Base-by-base conservation (phyloP, 2,888 invertebrate species). In the Spialia ferax region DNA sequence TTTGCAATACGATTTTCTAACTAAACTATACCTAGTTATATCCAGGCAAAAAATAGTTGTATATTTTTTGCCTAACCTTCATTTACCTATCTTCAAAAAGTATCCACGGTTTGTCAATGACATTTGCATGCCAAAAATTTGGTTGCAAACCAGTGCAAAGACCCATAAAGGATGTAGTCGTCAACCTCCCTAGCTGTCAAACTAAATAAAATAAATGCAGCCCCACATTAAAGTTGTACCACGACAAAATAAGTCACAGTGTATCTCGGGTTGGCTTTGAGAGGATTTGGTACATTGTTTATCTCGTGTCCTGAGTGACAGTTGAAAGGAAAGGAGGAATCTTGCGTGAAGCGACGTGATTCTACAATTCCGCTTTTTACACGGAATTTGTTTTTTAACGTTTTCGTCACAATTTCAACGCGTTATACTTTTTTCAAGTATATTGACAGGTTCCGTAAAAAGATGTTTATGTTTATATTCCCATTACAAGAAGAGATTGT, bases 201-300 rank as follows among this genome's bases (percentile, higher is more conserved):
- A 69, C 68, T 73, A 73, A 74, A 76, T 74, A 77, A 78, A 79
- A 81, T 76, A 78, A 78, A 78, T 77, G 76, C 74, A 77, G 75
- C 76, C 79, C 78, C 69, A 75, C 76, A 78, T 81, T 79, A 80
- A 83, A 80, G 75, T 79, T 79, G 79, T 77, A 75, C 70, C 72
- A 72, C 70, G 75, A 77, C 74, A 76, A 71, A 79, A 79, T 79
- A 82, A 81, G 78, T 82, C 81, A 81, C 78, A 54, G 67, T 48
- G 67, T 67, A 62, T 62, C 61, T 67, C 61, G 35, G 59, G 67
- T 48, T 48, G 55, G 61, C 67, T 67, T 62, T 56, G 48, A 63
- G 61, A 67, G 68, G 70, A 64, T 70, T 70, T 64, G n/a, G 63
- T 69, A 66, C 57, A 59, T 71, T 69, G 71, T 69, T 71, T 71